Evolutionary conservation across 1,140 invertebrate genomes (phyloP).

Genomic region (Bombyx mandarina): DNA sequence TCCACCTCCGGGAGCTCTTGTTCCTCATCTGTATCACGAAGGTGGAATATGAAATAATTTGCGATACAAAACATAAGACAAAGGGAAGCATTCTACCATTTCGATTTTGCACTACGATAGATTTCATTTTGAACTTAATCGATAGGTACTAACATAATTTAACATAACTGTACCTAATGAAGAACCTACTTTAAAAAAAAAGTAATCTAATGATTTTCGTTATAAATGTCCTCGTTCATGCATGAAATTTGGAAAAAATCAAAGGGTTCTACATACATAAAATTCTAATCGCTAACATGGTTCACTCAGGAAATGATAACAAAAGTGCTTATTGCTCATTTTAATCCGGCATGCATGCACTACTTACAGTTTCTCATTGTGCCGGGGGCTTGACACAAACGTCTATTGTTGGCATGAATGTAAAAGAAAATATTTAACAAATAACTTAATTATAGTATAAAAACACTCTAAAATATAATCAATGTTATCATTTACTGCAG

Average conservation of each 20-base stretch:
- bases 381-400: constrained; percentile 39
- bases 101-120: too few species aligned
- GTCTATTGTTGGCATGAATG: constrained; percentile 31
- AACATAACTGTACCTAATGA: too few species aligned
- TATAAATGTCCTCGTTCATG: too few species aligned
- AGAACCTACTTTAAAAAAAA: too few species aligned
- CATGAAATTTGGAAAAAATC: too few species aligned
- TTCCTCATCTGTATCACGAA: constrained; percentile 43
- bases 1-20: constrained; percentile 45
- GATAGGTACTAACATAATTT: too few species aligned
- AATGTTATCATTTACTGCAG: constrained; percentile 52
- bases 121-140: too few species aligned
- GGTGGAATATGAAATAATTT: neutral
- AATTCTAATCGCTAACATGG: neutral
- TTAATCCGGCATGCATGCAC: constrained; percentile 29
- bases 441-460: constrained; percentile 11
- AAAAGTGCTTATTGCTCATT: constrained; percentile 28
- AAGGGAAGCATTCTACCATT: too few species aligned
- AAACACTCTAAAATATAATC: neutral
- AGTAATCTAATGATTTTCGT: too few species aligned
- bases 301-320: constrained; percentile 59
- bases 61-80: too few species aligned
- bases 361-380: constrained; percentile 51
- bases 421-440: constrained; percentile 29
- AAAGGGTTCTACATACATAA: too few species aligned